Evolutionary conservation across 1,140 invertebrate species (phyloP).

Genomic region (Apis laboriosa): DNA sequence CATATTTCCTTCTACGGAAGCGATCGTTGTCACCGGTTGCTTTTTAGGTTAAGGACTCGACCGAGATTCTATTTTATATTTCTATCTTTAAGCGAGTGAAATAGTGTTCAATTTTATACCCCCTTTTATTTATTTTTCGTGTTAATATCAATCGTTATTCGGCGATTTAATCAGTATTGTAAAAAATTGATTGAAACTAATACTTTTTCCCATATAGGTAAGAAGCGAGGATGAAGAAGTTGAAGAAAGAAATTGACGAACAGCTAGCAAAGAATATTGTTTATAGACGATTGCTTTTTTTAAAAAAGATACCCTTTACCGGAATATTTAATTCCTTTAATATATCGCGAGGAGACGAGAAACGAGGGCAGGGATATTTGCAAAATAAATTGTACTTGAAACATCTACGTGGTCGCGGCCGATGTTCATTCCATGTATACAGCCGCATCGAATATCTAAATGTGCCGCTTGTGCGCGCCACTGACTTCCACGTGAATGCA

Average conservation of each 20-base stretch:
- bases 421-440: neutral
- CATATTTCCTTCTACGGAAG: neutral
- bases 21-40: neutral
- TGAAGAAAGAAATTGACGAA: neutral
- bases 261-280: neutral
- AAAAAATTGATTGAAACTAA: too few relatives aligned
- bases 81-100: neutral
- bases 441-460: constrained; percentile 31
- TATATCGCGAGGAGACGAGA: neutral
- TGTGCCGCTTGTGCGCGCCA: constrained; percentile 4
- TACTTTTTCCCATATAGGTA: too few relatives aligned
- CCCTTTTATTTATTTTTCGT: neutral
- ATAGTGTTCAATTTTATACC: too few relatives aligned
- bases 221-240: too few relatives aligned
- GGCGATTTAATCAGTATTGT: neutral
- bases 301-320: neutral
- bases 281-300: neutral
- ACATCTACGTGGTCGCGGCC: neutral
- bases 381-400: constrained; percentile 36
- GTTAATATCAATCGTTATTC: neutral
- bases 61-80: neutral
- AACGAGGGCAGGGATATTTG: constrained; percentile 15
- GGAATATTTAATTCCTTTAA: constrained; percentile 21
- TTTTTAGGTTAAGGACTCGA: constrained; percentile 32
- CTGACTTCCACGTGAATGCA: constrained; percentile 27